Evolutionary conservation across 2,113 vertebrate species (phyloP), one percentile per base, ranked within the genome.

Genomic region (Takifugu flavidus): DNA sequence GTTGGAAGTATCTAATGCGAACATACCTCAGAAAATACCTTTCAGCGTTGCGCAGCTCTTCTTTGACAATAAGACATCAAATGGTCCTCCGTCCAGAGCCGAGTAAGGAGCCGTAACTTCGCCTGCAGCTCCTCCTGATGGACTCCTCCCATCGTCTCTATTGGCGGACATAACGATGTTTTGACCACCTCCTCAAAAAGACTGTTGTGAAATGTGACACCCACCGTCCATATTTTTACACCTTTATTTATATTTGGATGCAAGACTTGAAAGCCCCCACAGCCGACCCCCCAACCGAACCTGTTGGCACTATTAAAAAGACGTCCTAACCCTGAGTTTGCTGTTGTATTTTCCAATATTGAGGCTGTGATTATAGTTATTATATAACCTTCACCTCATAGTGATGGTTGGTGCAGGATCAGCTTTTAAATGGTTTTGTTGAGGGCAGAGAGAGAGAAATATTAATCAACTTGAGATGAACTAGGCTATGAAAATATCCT

Each of bases 141-240:
- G 53, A 65, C 86, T 78, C 82, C 82, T 53, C 86, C 86, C 54
- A 0, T 68, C 49, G 46, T 39, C 53, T 50, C 66, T 13, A 78
- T 67, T 75, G 78, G 74, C 3, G 29, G 50, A 72, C 39, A n/a
- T 44, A 25, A 53, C 14, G 29, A 49, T 45, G 56, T 31, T 66
- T 50, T 47, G 51, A 46, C 49, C 31, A 28, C 61, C 13, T 58
- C 46, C 25, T 52, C 2, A 20, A n/a, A 2, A 46, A 14, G 13
- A 46, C 42, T 77, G 63, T 82, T 79, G 8, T 74, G 75, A 82
- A 70, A 72, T 66, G 25, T 77, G 68, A 77, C 28, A 62, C 56
- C 49, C 13, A 2, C 34, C 3, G 49, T 50, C 14, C 26, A 20
- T 20, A 20, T 14, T n/a, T 39, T 42, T 59, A 47, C 42, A 14